Evolutionary conservation across 1,140 invertebrate species (phyloP).

Genomic region (Coboldia fuscipes): DNA sequence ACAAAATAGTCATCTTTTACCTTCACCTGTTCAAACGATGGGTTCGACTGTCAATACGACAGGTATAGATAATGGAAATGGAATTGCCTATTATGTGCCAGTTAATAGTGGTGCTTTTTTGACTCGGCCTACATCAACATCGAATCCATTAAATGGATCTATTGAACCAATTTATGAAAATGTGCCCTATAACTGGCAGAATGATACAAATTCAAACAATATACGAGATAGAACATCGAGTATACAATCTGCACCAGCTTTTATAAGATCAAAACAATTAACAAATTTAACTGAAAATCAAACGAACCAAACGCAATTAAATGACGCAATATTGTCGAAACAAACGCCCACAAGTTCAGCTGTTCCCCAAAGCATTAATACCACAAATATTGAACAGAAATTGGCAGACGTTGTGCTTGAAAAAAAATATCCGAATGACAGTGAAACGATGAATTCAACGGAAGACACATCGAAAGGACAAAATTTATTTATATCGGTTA

Average conservation of each 20-base stretch:
- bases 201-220: constrained; percentile 9
- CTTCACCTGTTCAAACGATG: too few species aligned
- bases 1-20: too few species aligned
- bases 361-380: too few species aligned
- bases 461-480: too few species aligned
- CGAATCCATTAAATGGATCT: constrained; percentile 1
- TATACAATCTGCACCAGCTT: constrained; percentile 40
- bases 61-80: too few species aligned
- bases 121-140: constrained; percentile 11
- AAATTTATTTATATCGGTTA: too few species aligned
- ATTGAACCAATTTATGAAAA: constrained; percentile 60
- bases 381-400: too few species aligned
- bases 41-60: too few species aligned
- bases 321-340: neutral
- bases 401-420: too few species aligned
- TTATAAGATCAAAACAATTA: constrained; percentile 12
- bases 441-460: too few species aligned
- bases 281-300: neutral
- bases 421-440: too few species aligned
- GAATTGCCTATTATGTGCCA: constrained; percentile 6
- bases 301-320: neutral
- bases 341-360: too few species aligned
- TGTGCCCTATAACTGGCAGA: constrained; percentile 37
- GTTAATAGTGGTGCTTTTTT: constrained; percentile 6
- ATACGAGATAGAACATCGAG: constrained; percentile 37